These are phyloP conservation scores for Scaptomyza tumidula DNA, from an alignment of 2,888 invertebrate genomes.

Conservation along the genomic window DNA sequence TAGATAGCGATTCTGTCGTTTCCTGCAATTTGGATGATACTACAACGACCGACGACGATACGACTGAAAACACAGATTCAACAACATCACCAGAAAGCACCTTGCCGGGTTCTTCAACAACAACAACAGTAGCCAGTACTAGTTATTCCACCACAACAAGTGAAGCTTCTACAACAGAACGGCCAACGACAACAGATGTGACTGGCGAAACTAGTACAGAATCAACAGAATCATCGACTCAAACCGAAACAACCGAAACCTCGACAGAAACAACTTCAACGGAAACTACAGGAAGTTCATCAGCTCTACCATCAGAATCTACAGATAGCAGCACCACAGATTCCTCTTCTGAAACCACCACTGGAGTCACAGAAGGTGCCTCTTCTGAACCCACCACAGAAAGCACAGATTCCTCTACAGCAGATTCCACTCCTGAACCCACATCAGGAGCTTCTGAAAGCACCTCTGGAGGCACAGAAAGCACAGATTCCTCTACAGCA, in stretches of 20 bases:
- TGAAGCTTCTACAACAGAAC: conserved; percentile 1
- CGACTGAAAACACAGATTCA: conserved; percentile 1
- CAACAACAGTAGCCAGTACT: neutral
- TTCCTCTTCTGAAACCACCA: neutral
- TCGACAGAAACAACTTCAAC: conserved; percentile 1
- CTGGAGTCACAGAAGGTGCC: neutral
- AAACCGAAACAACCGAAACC: neutral
- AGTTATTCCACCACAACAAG: conserved; percentile 5
- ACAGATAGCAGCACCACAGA: neutral
- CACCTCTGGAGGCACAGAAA: neutral
- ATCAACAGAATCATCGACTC: neutral
- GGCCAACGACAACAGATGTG: neutral
- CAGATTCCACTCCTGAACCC: conserved; percentile 5
- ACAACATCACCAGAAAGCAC: neutral
- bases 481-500: neutral
- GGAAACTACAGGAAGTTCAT: neutral
- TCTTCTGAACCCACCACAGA: neutral
- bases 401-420: neutral
- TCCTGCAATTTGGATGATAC: conserved; percentile 40
- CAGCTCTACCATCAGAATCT: neutral
- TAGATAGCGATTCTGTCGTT: conserved; percentile 8
- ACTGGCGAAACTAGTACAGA: neutral
- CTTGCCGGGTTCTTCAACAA: conserved; percentile 8
- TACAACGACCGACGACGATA: conserved; percentile 9
- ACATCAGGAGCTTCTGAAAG: neutral